phyloP scores from a whole-genome alignment of 1,140 invertebrate species.

The Nomia melanderi region DNA sequence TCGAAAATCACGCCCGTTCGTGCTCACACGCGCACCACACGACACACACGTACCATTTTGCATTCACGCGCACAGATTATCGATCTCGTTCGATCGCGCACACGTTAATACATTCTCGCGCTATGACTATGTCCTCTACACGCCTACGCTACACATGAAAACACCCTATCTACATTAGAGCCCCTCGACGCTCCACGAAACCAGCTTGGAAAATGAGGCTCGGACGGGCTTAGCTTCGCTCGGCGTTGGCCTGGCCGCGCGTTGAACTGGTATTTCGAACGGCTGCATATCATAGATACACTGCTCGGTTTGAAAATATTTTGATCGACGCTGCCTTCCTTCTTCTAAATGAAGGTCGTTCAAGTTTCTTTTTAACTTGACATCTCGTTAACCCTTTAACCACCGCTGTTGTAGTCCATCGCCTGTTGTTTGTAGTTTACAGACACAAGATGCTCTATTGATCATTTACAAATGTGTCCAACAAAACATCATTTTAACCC shows the following conservation, averaged over 20 bases:
- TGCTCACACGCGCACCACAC: slow-evolving; percentile 8
- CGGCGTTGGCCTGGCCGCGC: background rate
- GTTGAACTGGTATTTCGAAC: no score
- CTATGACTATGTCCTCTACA: slow-evolving; percentile 79
- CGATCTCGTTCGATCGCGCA: slow-evolving; percentile 20
- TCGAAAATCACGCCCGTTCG: slow-evolving; percentile 50
- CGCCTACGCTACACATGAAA: slow-evolving; percentile 80
- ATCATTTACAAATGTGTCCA: no score
- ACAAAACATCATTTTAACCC: no score
- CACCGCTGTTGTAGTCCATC: no score
- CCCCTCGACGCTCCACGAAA: slow-evolving; percentile 50
- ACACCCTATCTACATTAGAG: slow-evolving; percentile 80
- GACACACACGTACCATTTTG: background rate
- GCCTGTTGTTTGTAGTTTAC: no score
- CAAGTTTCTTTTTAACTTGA: no score
- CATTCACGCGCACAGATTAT: background rate
- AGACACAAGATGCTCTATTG: no score
- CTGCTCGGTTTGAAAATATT: no score
- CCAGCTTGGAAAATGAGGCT: slow-evolving; percentile 32
- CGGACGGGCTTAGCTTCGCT: background rate
- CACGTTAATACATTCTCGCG: slow-evolving; percentile 58
- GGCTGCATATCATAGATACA: no score
- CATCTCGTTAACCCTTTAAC: no score
- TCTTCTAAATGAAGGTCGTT: no score
- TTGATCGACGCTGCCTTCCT: no score